phyloP scores from a whole-genome alignment of 2,888 invertebrate species.

The Amiota mariae region DNA sequence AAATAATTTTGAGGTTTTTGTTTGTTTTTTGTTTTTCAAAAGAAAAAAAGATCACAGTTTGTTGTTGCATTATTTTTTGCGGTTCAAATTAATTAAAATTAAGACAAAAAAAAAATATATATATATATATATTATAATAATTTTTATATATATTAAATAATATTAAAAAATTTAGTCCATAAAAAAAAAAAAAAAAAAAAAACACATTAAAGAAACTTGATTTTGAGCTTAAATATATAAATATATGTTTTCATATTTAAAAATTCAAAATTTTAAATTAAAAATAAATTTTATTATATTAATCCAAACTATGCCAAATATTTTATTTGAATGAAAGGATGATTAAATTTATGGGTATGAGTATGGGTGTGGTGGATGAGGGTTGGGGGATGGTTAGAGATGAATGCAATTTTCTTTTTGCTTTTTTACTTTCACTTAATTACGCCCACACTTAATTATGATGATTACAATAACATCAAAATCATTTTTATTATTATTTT shows the following conservation, averaged over 20 bases:
- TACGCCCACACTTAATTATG: too few relatives aligned
- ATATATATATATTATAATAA: neutral
- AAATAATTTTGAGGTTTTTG: constrained; percentile 47
- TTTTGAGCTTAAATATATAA: constrained; percentile 2
- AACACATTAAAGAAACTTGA: constrained; percentile 27
- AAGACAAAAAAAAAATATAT: constrained; percentile 39
- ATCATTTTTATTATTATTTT: too few relatives aligned
- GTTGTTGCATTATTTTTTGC: constrained; percentile 66
- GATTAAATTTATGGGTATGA: too few relatives aligned
- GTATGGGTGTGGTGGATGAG: too few relatives aligned
- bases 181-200: constrained; percentile 8
- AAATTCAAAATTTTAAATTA: too few relatives aligned
- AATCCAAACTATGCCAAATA: too few relatives aligned
- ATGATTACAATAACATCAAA: too few relatives aligned
- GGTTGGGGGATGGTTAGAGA: too few relatives aligned
- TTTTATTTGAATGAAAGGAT: too few relatives aligned
- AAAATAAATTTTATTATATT: too few relatives aligned
- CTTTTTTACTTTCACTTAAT: too few relatives aligned
- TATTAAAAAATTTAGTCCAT: constrained; percentile 29
- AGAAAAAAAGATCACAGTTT: constrained; percentile 71
- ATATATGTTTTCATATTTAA: too few relatives aligned
- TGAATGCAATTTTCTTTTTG: constrained; percentile 1
- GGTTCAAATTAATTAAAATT: constrained; percentile 43
- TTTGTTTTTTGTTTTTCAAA: constrained; percentile 47
- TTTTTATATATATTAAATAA: constrained; percentile 34